Conservation (phyloP, 2,888 invertebrate species). For the Pyrgus malvae region DNA sequence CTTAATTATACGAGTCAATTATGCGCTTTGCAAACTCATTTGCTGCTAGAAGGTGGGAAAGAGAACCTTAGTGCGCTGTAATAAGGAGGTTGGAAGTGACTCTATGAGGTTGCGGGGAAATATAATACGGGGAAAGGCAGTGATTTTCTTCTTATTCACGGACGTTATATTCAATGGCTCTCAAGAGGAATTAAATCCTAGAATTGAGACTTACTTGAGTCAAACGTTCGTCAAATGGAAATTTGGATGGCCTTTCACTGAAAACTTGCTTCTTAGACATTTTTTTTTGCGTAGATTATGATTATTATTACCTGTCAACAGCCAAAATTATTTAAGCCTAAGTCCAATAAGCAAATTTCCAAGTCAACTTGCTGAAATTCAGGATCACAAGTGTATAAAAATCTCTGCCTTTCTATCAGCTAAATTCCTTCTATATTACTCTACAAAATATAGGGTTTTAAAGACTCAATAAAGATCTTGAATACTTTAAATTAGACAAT, state of each 20-base stretch:
- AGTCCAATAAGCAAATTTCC: no score
- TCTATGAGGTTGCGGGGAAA: not conserved
- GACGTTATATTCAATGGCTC: conserved; percentile 31
- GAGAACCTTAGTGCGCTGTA: not conserved
- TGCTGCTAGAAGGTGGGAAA: not conserved
- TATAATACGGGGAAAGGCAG: conserved; percentile 27
- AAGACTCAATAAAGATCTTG: conserved; percentile 41
- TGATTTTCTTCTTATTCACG: conserved; percentile 31
- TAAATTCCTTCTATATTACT: no score
- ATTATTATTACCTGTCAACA: no score
- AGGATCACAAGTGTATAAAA: no score
- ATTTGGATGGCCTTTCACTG: no score
- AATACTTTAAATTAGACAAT: conserved; percentile 45
- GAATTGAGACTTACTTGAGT: conserved; percentile 20
- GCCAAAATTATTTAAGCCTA: no score
- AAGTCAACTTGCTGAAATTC: no score
- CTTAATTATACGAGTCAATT: conserved; percentile 36
- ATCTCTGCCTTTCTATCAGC: no score
- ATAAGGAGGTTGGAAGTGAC: not conserved
- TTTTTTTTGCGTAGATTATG: no score
- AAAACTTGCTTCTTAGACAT: no score
- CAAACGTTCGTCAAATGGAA: conserved; percentile 8
- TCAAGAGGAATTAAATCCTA: conserved; percentile 41
- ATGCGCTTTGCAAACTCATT: conserved; percentile 7
- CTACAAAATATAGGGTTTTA: no score